A percentile compares a stretch with the other conserved stretches of the same genome.
phyloP scores from a whole-genome alignment of 2,888 invertebrate species.

The Macrosoma leucophasiata region DNA sequence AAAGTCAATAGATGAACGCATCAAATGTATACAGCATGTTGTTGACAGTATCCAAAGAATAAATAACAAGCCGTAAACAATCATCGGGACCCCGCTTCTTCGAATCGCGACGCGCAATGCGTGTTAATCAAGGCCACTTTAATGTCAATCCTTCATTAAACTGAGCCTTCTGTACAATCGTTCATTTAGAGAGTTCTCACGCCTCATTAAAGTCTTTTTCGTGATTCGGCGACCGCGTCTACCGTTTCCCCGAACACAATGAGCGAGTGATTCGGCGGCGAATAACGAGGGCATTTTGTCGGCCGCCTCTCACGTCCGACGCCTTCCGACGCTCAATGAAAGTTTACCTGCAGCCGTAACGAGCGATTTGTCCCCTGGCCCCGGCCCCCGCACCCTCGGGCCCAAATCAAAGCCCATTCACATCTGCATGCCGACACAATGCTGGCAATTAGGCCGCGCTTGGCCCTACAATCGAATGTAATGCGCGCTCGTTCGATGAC shows the following conservation, averaged over 20 bases:
- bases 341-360: conserved; percentile 76
- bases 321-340: conserved; percentile 77
- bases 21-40: no score
- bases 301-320: conserved; percentile 74
- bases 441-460: conserved; percentile 74
- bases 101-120: conserved; percentile 14
- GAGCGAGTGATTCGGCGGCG: conserved; percentile 75
- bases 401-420: conserved; percentile 77
- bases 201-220: conserved; percentile 75
- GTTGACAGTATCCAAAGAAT: no score
- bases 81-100: no score
- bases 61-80: no score
- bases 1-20: no score
- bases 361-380: conserved; percentile 75
- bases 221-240: conserved; percentile 72
- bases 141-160: conserved; percentile 70
- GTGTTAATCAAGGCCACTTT: conserved; percentile 57
- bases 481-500: conserved; percentile 67
- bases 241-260: conserved; percentile 74
- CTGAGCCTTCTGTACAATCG: conserved; percentile 62
- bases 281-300: conserved; percentile 76
- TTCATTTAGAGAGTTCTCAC: conserved; percentile 73
- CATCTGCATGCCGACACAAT: conserved; percentile 77
- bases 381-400: conserved; percentile 52
- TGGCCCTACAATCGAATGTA: conserved; percentile 72